Base-by-base conservation (phyloP, 2,888 invertebrate species). In the Trachelus tabidus region DNA sequence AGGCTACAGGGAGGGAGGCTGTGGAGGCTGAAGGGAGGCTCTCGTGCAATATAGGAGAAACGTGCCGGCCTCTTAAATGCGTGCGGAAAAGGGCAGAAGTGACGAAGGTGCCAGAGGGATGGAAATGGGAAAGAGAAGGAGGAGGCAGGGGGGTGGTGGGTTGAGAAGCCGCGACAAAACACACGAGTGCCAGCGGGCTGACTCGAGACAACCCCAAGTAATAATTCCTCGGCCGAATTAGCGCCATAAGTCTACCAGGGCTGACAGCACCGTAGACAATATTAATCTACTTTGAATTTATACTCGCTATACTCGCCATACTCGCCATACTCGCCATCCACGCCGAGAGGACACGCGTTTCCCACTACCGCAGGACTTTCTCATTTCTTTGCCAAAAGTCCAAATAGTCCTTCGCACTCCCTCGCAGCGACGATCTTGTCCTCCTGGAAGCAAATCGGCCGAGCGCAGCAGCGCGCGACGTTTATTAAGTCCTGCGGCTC, bases 261-360 rank as follows among this genome's bases (percentile, higher is more conserved):
- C 86, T 85, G 89, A 89, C 90, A 90, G 88, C 75, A 87, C 82
- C 88, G 88, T 88, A 85, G 88, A 91, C 90, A 90, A 91, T 91
- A 91, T 91, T 91, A 91, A 91, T 91, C 90, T 90, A 91, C 90
- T 90, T 89, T 89, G 88, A 91, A 91, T 90, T 90, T 90, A 90
- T 90, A 87, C 83, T 82, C 69, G 34, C 34, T 6, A 34, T 11
- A 34, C 1, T 34, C 34, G 34, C 34, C 34, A 11, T 9, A 34
- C 1, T 34, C 34, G 34, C 34, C 34, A 90, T 90, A 87, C 82
- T 82, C 69, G 69, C 15, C 40, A 40, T 40, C 4, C 15, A 4
- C 40, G 40, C 40, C 69, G 69, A 75, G 56, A 68, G 68, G 33
- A n/a, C 31, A 35, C 69, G 33, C 76, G 69, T 56, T 12, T 40